A percentile compares a stretch with the other conserved stretches of the same genome.
These are phyloP conservation scores for Papilio demoleus DNA, from an alignment of 2,888 invertebrate species.

Conservation along the genomic window DNA sequence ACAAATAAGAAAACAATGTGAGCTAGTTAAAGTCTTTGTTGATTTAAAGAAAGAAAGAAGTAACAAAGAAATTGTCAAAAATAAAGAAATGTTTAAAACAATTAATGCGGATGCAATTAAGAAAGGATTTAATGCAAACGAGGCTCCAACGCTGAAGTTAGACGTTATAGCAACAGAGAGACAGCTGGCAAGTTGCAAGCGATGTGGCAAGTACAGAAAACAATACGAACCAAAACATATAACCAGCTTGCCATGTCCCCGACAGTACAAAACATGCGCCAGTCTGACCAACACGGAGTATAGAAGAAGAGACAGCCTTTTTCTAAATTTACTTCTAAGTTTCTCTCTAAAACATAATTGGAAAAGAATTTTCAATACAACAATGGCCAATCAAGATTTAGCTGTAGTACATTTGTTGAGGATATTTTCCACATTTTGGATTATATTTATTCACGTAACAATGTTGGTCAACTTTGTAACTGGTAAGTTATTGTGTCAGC, in stretches of 20 bases:
- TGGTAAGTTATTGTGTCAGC: slow-evolving; percentile 60
- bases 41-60: slow-evolving; percentile 44
- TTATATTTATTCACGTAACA: slow-evolving; percentile 85
- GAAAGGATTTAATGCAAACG: slow-evolving; percentile 55
- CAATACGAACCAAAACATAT: slow-evolving; percentile 62
- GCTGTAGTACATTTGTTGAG: slow-evolving; percentile 84
- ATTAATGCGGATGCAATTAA: slow-evolving; percentile 61
- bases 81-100: slow-evolving; percentile 52
- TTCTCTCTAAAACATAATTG: slow-evolving; percentile 73
- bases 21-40: slow-evolving; percentile 45
- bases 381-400: slow-evolving; percentile 78
- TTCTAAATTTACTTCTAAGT: slow-evolving; percentile 66
- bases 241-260: slow-evolving; percentile 60
- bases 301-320: slow-evolving; percentile 57
- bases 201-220: slow-evolving; percentile 75
- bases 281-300: slow-evolving; percentile 62
- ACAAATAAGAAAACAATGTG: slow-evolving; percentile 46
- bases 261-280: slow-evolving; percentile 66
- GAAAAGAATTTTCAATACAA: slow-evolving; percentile 73
- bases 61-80: slow-evolving; percentile 49
- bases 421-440: slow-evolving; percentile 86
- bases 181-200: slow-evolving; percentile 62
- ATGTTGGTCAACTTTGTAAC: slow-evolving; percentile 86
- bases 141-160: slow-evolving; percentile 69
- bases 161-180: slow-evolving; percentile 70